Evolutionary conservation across 2,888 invertebrate species (phyloP).

Genomic region (Bhutanitis thaidina): DNA sequence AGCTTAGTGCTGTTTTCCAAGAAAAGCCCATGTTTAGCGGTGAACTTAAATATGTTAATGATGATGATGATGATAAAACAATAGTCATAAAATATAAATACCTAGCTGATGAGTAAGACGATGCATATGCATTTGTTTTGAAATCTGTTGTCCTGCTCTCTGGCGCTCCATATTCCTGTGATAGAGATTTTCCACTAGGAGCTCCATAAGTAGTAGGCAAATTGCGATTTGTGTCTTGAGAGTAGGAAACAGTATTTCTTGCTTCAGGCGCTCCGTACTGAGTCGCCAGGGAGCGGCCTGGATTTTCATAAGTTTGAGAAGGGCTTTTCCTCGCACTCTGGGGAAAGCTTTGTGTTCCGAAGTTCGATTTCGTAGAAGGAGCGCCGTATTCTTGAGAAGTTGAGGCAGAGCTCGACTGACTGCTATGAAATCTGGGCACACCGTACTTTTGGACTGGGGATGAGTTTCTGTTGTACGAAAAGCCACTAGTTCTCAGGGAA

Average conservation of each 20-base stretch:
- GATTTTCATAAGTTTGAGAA: neutral
- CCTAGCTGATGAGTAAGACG: conserved; percentile 53
- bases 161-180: conserved; percentile 73
- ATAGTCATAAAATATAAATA: conserved; percentile 17
- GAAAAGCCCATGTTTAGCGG: too few species aligned
- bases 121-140: conserved; percentile 36
- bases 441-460: conserved; percentile 32
- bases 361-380: conserved; percentile 36
- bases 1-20: too few species aligned
- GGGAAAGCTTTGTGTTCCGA: neutral
- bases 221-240: conserved; percentile 25
- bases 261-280: conserved; percentile 39
- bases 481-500: conserved; percentile 28
- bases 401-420: conserved; percentile 29
- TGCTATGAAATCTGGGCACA: conserved; percentile 33
- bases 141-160: conserved; percentile 34
- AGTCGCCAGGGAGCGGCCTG: conserved; percentile 31
- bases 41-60: too few species aligned
- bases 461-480: too few species aligned
- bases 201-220: conserved; percentile 42
- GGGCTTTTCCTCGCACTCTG: too few species aligned
- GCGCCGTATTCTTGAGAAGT: conserved; percentile 41
- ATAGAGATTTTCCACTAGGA: conserved; percentile 31
- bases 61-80: too few species aligned
- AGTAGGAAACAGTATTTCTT: conserved; percentile 38